A percentile compares a stretch with the other conserved stretches of the same genome.
phyloP scores from a whole-genome alignment of 2,888 invertebrate species.

The Siphlonurus alternatus region DNA sequence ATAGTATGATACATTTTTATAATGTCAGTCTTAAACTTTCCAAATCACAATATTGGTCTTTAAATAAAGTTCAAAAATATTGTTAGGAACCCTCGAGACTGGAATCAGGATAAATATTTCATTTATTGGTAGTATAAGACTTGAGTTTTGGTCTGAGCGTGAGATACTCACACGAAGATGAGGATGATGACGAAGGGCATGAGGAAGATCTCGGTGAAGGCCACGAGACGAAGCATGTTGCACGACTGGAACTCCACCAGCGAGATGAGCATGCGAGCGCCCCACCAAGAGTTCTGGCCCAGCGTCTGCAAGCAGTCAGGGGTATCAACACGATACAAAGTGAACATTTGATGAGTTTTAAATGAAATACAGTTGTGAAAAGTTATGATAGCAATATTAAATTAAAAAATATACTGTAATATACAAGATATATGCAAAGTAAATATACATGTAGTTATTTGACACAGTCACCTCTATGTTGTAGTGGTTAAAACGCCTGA shows the following conservation, averaged over 20 bases:
- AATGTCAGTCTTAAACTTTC: too few species aligned
- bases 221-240: constrained; percentile 77
- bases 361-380: constrained; percentile 5
- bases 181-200: constrained; percentile 36
- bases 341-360: background rate
- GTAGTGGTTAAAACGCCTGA: too few species aligned
- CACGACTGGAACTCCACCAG: constrained; percentile 81
- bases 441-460: too few species aligned
- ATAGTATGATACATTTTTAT: too few species aligned
- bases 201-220: constrained; percentile 74
- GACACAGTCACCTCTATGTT: too few species aligned
- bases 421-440: too few species aligned
- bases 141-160: too few species aligned
- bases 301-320: constrained; percentile 48
- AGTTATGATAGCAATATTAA: constrained; percentile 1
- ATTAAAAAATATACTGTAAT: background rate
- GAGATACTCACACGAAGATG: constrained; percentile 59
- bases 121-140: too few species aligned
- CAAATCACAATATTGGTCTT: too few species aligned
- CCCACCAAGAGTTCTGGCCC: constrained; percentile 86
- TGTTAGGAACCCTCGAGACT: too few species aligned
- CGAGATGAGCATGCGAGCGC: constrained; percentile 66
- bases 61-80: too few species aligned
- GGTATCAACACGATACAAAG: background rate
- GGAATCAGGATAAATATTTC: too few species aligned